These are phyloP conservation scores for Aeoliscus strigatus DNA, from an alignment of 2,797 vertebrate species.

Conservation along the genomic window DNA sequence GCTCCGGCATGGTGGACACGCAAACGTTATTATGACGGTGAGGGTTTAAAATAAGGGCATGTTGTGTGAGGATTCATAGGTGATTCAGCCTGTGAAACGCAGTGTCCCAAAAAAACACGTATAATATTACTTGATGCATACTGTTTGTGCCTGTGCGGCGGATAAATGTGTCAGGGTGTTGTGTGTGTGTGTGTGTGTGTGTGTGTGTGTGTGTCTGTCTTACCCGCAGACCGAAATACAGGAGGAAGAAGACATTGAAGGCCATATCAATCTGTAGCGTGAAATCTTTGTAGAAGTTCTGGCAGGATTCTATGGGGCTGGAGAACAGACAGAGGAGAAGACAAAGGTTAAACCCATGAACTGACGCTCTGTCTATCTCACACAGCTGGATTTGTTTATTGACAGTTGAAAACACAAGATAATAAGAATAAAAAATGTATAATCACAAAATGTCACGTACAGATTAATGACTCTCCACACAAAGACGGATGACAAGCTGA, in stretches of 20 bases:
- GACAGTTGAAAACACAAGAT: no score
- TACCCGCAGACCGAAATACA: constrained; percentile 91
- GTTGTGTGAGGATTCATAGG: constrained; percentile 4
- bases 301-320: constrained; percentile 97
- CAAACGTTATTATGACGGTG: constrained; percentile 23
- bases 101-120: neutral
- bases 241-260: constrained; percentile 98
- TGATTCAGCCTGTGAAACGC: neutral
- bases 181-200: no score
- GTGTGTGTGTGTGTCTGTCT: neutral
- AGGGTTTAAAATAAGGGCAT: constrained; percentile 17
- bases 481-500: no score
- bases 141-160: no score
- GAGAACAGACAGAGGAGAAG: constrained; percentile 66
- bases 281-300: constrained; percentile 97
- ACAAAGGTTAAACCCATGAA: no score
- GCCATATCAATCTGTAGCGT: constrained; percentile 99
- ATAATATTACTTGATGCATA: neutral
- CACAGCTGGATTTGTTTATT: no score
- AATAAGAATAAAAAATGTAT: no score
- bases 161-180: no score
- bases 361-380: no score
- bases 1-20: constrained; percentile 35
- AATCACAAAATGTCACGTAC: no score
- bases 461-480: no score